Percentiles rank a stretch among this genome's conserved stretches.
Evolutionary conservation across 2,888 invertebrate species (phyloP).

Genomic region (Ferdinandea cuprea): DNA sequence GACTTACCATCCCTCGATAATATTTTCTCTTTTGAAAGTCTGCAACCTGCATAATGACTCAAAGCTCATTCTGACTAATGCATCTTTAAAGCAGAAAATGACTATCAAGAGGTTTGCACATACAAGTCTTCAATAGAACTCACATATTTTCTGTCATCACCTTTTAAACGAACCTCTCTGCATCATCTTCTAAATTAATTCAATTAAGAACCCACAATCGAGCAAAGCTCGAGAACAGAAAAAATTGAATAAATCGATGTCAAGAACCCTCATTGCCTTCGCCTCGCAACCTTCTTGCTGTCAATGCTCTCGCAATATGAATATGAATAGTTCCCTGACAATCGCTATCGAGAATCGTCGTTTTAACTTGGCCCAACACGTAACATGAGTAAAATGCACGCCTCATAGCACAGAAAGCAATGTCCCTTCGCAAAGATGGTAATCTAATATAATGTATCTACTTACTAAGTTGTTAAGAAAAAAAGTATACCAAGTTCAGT

Average conservation of each 20-base stretch:
- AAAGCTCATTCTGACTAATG: background rate
- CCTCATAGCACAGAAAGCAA: background rate
- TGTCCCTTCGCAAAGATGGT: slow-evolving; percentile 3
- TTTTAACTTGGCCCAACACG: background rate
- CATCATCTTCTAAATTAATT: slow-evolving; percentile 54
- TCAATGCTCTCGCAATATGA: slow-evolving; percentile 9
- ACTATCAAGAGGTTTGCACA: slow-evolving; percentile 4
- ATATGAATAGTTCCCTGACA: slow-evolving; percentile 12
- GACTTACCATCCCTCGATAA: background rate
- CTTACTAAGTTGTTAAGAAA: no score
- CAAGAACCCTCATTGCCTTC: slow-evolving; percentile 43
- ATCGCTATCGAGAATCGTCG: slow-evolving; percentile 1
- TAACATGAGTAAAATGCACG: background rate
- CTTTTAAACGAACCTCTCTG: background rate
- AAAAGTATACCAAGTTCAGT: background rate
- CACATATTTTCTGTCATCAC: slow-evolving; percentile 49
- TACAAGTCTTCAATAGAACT: background rate
- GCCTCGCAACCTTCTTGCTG: slow-evolving; percentile 47
- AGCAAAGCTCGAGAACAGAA: background rate
- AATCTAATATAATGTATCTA: slow-evolving; percentile 48
- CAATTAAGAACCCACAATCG: slow-evolving; percentile 48
- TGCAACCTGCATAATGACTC: background rate
- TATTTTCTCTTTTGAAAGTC: background rate
- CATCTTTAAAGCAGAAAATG: slow-evolving; percentile 11
- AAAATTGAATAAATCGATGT: slow-evolving; percentile 61